These are phyloP conservation scores for Dendropsophus ebraccatus DNA, from an alignment of 2,113 vertebrate species.

Conservation along the genomic window DNA sequence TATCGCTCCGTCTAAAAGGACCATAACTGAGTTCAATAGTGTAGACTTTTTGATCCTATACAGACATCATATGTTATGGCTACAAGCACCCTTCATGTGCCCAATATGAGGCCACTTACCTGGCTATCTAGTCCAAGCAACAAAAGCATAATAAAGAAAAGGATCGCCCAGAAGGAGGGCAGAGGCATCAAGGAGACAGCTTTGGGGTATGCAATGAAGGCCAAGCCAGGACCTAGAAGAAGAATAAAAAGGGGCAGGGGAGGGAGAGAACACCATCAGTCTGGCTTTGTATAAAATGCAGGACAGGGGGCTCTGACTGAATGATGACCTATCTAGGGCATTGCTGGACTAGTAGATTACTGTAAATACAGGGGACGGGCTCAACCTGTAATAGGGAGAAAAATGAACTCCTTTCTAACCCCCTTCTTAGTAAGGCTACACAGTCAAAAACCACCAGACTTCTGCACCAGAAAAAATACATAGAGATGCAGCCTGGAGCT, in stretches of 20 bases:
- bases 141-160: conserved; percentile 99
- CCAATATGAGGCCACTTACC: conserved; percentile 71
- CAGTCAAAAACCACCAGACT: too few relatives aligned
- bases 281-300: conserved; percentile 25
- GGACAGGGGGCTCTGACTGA: conserved; percentile 46
- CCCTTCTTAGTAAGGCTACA: too few relatives aligned
- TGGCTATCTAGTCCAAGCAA: conserved; percentile 99
- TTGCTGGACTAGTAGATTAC: too few relatives aligned
- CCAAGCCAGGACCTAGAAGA: conserved; percentile 92
- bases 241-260: conserved; percentile 72
- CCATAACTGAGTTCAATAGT: too few relatives aligned
- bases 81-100: neutral
- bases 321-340: too few relatives aligned
- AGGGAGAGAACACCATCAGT: conserved; percentile 63
- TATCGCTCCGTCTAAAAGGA: too few relatives aligned
- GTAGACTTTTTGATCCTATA: neutral
- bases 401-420: neutral
- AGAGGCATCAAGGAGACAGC: conserved; percentile 98
- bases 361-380: neutral
- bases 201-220: conserved; percentile 98
- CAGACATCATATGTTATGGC: neutral
- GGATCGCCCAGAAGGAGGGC: conserved; percentile 96
- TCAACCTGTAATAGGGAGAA: neutral
- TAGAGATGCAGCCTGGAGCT: too few relatives aligned
- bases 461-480: too few relatives aligned